Conservation (phyloP, 2,113 vertebrate species). For the Zosterops lateralis region DNA sequence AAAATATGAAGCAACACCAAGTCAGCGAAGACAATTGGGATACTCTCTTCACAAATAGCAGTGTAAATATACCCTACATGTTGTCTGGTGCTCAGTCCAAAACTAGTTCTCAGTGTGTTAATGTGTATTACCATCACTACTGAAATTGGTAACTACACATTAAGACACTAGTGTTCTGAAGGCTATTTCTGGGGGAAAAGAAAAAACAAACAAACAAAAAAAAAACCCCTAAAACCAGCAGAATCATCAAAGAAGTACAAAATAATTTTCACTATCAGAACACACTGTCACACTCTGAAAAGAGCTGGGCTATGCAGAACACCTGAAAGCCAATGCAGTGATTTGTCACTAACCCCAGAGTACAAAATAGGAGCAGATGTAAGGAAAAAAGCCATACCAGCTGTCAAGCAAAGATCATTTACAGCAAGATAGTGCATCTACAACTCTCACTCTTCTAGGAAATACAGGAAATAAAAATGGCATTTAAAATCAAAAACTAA, state of each 20-base stretch:
- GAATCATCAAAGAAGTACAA: background rate
- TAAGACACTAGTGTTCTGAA: background rate
- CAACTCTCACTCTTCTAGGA: background rate
- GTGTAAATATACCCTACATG: background rate
- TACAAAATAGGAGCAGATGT: background rate
- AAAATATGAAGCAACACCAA: background rate
- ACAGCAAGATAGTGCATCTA: background rate
- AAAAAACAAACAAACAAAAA: background rate
- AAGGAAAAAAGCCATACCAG: background rate
- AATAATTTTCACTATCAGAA: background rate
- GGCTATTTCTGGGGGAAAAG: background rate
- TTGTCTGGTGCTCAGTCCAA: background rate
- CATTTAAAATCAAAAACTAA: background rate
- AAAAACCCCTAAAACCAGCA: background rate
- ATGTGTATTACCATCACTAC: background rate
- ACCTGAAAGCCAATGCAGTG: background rate
- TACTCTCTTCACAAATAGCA: background rate
- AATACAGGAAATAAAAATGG: background rate
- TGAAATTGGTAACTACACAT: background rate
- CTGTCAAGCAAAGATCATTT: background rate
- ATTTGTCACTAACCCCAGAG: background rate
- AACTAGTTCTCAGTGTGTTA: background rate
- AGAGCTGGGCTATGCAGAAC: background rate
- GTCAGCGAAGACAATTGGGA: background rate
- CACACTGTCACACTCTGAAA: accelerated